A percentile compares a stretch with the other conserved stretches of the same genome.
Conservation (phyloP, 2,888 invertebrate species). For the Cremastobaeus sp. region DNA sequence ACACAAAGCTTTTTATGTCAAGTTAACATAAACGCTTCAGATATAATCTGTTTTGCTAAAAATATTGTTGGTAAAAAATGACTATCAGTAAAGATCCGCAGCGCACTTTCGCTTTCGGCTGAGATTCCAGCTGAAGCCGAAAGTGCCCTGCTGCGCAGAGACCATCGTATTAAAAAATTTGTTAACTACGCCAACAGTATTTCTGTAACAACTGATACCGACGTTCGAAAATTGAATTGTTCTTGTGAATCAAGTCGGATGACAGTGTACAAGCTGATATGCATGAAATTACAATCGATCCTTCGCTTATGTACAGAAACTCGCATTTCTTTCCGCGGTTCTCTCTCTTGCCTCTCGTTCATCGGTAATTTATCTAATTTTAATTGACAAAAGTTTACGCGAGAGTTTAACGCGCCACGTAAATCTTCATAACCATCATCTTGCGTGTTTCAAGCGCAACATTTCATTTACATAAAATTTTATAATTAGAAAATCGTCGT, state of each 20-base stretch:
- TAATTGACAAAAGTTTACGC: slow-evolving; percentile 58
- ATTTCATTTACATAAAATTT: slow-evolving; percentile 57
- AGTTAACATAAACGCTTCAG: slow-evolving; percentile 28
- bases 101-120: neutral
- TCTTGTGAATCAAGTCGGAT: slow-evolving; percentile 31
- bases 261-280: slow-evolving; percentile 39
- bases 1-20: slow-evolving; percentile 34
- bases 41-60: slow-evolving; percentile 19
- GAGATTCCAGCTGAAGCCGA: neutral
- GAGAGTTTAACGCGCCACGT: slow-evolving; percentile 27
- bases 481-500: slow-evolving; percentile 55
- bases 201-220: slow-evolving; percentile 36
- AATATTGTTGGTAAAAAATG: slow-evolving; percentile 44
- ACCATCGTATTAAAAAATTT: slow-evolving; percentile 21
- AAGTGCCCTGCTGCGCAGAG: neutral
- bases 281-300: slow-evolving; percentile 49
- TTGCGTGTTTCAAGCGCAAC: slow-evolving; percentile 48
- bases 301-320: slow-evolving; percentile 37
- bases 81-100: slow-evolving; percentile 27
- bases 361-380: slow-evolving; percentile 50
- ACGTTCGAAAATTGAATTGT: slow-evolving; percentile 33
- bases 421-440: slow-evolving; percentile 45
- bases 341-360: slow-evolving; percentile 8
- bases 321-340: slow-evolving; percentile 19
- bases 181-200: slow-evolving; percentile 38